phyloP scores from a whole-genome alignment of 2,888 invertebrate genomes.

The Bombyx huttoni region DNA sequence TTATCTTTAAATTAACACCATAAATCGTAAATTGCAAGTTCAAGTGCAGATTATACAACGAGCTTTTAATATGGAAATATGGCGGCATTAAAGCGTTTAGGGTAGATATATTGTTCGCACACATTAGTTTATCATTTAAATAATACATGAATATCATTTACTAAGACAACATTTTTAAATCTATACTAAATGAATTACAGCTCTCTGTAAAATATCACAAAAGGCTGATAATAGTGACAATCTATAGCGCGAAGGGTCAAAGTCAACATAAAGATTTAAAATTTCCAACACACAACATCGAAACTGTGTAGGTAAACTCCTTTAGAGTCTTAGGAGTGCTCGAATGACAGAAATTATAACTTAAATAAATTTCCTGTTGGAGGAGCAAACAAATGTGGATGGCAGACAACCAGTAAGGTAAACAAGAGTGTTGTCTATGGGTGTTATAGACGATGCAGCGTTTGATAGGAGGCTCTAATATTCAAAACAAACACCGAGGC shows the following conservation, averaged over 20 bases:
- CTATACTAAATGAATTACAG: too few species aligned
- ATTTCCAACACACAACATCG: too few species aligned
- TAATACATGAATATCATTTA: too few species aligned
- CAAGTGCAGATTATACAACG: background rate
- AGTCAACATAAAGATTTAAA: too few species aligned
- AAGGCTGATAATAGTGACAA: too few species aligned
- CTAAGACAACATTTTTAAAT: too few species aligned
- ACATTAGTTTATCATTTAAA: background rate
- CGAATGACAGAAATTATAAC: slow-evolving; percentile 67
- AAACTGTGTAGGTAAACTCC: too few species aligned
- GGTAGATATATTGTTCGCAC: background rate
- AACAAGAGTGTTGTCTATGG: slow-evolving; percentile 56
- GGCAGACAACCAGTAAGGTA: slow-evolving; percentile 45
- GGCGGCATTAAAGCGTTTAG: background rate
- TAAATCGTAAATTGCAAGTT: background rate
- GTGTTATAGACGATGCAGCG: slow-evolving; percentile 51
- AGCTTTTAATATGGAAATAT: background rate
- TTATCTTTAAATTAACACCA: background rate
- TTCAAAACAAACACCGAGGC: slow-evolving; percentile 23
- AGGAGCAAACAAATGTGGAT: slow-evolving; percentile 51
- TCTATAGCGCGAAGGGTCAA: too few species aligned
- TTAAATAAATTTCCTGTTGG: slow-evolving; percentile 70
- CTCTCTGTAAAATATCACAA: too few species aligned
- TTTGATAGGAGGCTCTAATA: slow-evolving; percentile 65
- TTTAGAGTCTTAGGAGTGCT: slow-evolving; percentile 25